Base-by-base conservation (phyloP, 1,140 invertebrate genomes). In the Liolophura sinensis region DNA sequence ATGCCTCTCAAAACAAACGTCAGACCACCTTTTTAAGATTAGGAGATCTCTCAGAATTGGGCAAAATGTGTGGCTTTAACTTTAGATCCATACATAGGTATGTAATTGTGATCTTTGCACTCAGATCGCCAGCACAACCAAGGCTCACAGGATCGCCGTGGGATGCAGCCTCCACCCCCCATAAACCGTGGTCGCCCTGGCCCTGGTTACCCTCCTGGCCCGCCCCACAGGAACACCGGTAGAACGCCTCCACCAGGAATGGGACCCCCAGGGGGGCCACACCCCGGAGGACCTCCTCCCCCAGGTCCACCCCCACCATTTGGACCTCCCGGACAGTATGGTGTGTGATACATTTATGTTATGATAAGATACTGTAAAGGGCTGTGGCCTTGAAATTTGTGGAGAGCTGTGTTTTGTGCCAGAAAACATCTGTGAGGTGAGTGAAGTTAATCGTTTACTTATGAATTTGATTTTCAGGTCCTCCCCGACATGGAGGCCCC, bases 261-360 rank as follows among this genome's bases (percentile, higher is more conserved):
- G 87, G 86, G 20, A 86, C 31, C 86, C 15, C 56, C 70, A 51
- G 73, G 72, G 12, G 27, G 54, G 46, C 64, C 86, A 20, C 90
- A 90, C 12, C 90, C 89, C 89, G 80, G 89, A 88, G 65, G 63
- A n/a, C 88, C 88, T 20, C 88, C 80, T 48, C 89, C 67, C 88
- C 89, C 77, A 4, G 74, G 49, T 67, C 85, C 83, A 15, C 87
- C 57, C 25, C 62, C 88, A 59, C 89, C 89, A 73, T 85, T 90
- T 40, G 61, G 55, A 27, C 52, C 56, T 76, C 90, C 89, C 16
- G 78, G 77, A 40, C 31, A 40, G 31, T 40, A 40, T 40, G 31
- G 31, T 40, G 9, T 40, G 31, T 40, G 3, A 85, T 9, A 40
- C 3, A 5, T 40, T 40, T 40, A 40, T 9, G 9, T 40, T 40